Evolutionary conservation across 2,113 vertebrate genomes (phyloP).

Genomic region (Setophaga petechia): DNA sequence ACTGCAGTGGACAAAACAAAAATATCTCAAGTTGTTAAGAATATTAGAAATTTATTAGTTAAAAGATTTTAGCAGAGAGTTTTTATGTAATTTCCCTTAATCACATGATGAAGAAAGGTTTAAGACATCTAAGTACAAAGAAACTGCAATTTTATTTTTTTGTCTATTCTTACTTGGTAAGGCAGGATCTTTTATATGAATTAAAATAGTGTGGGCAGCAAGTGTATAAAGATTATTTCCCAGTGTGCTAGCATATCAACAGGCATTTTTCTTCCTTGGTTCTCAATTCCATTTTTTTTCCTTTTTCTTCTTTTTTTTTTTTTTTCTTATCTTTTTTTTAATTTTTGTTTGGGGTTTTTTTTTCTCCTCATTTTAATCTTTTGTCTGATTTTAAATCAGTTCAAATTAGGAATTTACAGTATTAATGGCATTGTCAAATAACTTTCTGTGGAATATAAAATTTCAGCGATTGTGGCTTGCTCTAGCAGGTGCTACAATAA

Average conservation of each 20-base stretch:
- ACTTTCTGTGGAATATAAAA: not conserved
- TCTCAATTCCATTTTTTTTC: not conserved
- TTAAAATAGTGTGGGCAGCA: not conserved
- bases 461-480: not conserved
- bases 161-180: not conserved
- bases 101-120: not conserved
- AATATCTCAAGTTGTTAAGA: not conserved
- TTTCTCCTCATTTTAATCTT: not conserved
- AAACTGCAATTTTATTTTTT: not conserved
- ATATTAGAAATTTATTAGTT: not conserved
- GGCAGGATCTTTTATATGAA: not conserved
- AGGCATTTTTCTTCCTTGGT: not conserved
- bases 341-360: no score
- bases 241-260: not conserved
- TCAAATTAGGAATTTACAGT: not conserved
- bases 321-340: no score
- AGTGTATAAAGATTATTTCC: not conserved
- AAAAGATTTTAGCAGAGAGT: not conserved
- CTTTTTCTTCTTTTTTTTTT: fast-evolving
- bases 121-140: not conserved
- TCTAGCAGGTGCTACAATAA: not conserved
- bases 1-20: not conserved
- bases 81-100: not conserved
- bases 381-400: not conserved
- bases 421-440: not conserved